phyloP scores from a whole-genome alignment of 2,113 vertebrate species.

The Castor canadensis region DNA sequence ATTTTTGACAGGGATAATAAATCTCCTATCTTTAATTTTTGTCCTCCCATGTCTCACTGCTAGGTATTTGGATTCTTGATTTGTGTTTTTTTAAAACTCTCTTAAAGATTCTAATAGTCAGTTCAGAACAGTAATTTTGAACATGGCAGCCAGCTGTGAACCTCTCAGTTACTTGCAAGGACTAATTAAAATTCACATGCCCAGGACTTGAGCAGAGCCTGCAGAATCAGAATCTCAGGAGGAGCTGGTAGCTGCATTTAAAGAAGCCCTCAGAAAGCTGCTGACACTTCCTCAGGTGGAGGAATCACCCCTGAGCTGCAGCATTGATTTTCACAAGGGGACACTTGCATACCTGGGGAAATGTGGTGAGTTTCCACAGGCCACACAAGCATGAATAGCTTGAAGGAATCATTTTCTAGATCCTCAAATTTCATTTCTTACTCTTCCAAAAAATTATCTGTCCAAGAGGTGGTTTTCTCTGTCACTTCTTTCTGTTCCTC shows the following conservation, averaged over 20 bases:
- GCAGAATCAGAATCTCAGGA: not conserved
- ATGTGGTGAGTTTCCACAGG: not conserved
- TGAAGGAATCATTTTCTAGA: constrained; percentile 17
- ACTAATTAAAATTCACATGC: not conserved
- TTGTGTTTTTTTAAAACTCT: not conserved
- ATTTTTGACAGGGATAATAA: not conserved
- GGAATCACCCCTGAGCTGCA: not conserved
- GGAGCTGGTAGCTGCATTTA: not conserved
- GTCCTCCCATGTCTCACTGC: not conserved
- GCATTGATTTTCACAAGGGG: not conserved
- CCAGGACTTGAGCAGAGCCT: not conserved
- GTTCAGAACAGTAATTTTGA: not conserved
- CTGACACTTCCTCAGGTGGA: not conserved
- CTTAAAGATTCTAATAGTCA: not conserved
- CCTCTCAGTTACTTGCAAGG: not conserved
- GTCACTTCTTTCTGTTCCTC: not conserved
- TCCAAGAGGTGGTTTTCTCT: not conserved
- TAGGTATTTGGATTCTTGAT: not conserved
- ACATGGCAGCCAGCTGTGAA: not conserved
- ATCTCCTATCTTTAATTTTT: not conserved
- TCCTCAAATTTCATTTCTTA: constrained; percentile 20
- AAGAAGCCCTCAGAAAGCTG: not conserved
- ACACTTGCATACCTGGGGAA: not conserved
- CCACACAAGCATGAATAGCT: not conserved
- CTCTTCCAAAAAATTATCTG: not conserved